phyloP scores from a whole-genome alignment of 1,140 invertebrate species.

The Gonioctena quinquepunctata region DNA sequence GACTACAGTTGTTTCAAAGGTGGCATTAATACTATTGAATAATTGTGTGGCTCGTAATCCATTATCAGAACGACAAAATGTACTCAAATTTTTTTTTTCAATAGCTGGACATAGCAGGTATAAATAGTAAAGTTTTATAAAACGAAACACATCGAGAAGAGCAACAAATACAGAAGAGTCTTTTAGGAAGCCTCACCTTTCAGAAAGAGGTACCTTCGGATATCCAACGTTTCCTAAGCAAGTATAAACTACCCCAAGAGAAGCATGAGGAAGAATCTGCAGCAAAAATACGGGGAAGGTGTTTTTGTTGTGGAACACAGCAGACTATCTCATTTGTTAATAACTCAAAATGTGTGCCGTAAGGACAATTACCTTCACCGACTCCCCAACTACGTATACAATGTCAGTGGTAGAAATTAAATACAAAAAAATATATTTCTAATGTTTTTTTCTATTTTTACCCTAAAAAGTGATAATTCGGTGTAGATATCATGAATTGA shows the following conservation, averaged over 20 bases:
- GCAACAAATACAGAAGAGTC: conserved; percentile 20
- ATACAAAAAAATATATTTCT: too few relatives aligned
- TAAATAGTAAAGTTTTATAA: too few relatives aligned
- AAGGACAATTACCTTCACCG: too few relatives aligned
- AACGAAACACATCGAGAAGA: conserved; percentile 2
- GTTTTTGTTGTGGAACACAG: too few relatives aligned
- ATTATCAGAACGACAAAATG: conserved; percentile 48
- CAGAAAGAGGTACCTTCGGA: conserved; percentile 19
- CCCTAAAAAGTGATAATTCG: too few relatives aligned
- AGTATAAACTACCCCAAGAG: conserved; percentile 13
- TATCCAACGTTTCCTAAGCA: conserved; percentile 17
- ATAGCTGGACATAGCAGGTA: conserved; percentile 23
- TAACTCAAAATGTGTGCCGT: too few relatives aligned
- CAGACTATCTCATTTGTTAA: too few relatives aligned
- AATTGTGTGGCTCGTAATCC: conserved; percentile 48
- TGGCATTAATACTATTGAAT: too few relatives aligned
- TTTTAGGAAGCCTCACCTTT: conserved; percentile 26
- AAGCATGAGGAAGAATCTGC: conserved; percentile 3
- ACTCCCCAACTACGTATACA: too few relatives aligned
- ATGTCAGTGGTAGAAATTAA: too few relatives aligned
- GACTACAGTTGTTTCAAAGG: conserved; percentile 48
- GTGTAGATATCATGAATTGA: too few relatives aligned
- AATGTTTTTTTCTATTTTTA: too few relatives aligned
- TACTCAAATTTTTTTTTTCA: conserved; percentile 47
- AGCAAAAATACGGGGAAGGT: conserved; percentile 25